These are phyloP conservation scores for Myotis yumanensis DNA, from an alignment of 2,113 vertebrate genomes.

Conservation along the genomic window DNA sequence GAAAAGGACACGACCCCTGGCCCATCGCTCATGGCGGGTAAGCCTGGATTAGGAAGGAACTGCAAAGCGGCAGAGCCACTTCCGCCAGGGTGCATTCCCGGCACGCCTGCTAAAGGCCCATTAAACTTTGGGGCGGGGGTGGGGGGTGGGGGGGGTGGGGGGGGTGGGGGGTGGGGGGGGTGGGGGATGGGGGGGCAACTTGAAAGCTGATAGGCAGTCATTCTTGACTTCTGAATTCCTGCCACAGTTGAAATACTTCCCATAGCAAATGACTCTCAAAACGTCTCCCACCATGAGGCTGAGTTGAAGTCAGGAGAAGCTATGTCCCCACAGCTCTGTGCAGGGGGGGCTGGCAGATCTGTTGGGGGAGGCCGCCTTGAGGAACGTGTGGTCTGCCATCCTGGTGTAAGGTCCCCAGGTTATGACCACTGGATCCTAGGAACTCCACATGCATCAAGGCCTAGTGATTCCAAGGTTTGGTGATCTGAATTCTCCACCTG, in stretches of 20 bases:
- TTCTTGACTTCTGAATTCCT: background rate
- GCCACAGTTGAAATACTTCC: conserved; percentile 15
- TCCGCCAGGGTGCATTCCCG: background rate
- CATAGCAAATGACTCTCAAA: background rate
- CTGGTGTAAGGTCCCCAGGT: background rate
- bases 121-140: background rate
- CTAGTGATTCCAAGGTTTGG: background rate
- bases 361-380: background rate
- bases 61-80: background rate
- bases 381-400: too few relatives aligned
- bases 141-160: too few relatives aligned
- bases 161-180: background rate
- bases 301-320: background rate
- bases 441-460: background rate
- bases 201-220: background rate
- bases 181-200: background rate
- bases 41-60: background rate
- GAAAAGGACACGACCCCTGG: background rate
- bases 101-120: background rate
- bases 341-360: background rate
- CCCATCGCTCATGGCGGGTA: background rate
- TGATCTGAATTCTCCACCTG: background rate
- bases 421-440: background rate
- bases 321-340: background rate
- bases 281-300: background rate